These are phyloP conservation scores for Megalonaias nervosa DNA, from an alignment of 1,140 invertebrate genomes.

Conservation along the genomic window DNA sequence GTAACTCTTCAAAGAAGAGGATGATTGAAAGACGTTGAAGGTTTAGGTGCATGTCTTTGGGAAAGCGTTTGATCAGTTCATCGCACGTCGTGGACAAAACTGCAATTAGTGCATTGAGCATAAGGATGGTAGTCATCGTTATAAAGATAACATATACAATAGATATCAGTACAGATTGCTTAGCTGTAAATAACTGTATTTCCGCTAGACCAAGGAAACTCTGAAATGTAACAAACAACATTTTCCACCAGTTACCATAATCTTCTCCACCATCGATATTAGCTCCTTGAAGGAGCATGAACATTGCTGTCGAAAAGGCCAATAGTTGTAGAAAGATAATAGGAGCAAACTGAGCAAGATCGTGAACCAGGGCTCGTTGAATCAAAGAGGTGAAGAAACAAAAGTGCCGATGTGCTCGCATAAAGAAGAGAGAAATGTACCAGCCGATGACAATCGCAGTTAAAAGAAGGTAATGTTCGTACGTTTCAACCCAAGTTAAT, in stretches of 20 bases:
- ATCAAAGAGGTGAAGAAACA: conserved; percentile 51
- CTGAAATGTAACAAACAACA: conserved; percentile 40
- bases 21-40: conserved; percentile 33
- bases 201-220: conserved; percentile 54
- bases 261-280: not conserved
- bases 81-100: conserved; percentile 60
- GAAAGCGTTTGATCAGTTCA: conserved; percentile 39
- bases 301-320: conserved; percentile 52
- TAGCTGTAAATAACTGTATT: conserved; percentile 40
- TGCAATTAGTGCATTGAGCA: conserved; percentile 58
- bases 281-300: conserved; percentile 20
- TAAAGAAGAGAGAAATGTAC: conserved; percentile 45
- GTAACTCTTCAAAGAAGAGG: conserved; percentile 50
- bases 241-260: too few relatives aligned
- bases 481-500: not conserved
- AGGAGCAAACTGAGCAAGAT: conserved; percentile 40
- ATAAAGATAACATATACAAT: conserved; percentile 47
- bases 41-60: conserved; percentile 46
- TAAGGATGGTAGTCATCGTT: conserved; percentile 51
- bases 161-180: conserved; percentile 41
- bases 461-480: conserved; percentile 31
- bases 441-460: conserved; percentile 42
- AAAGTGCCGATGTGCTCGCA: conserved; percentile 35
- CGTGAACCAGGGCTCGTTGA: conserved; percentile 41
- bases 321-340: conserved; percentile 45